These are phyloP conservation scores for Leistus spinibarbis DNA, from an alignment of 2,888 invertebrate genomes.

Conservation along the genomic window DNA sequence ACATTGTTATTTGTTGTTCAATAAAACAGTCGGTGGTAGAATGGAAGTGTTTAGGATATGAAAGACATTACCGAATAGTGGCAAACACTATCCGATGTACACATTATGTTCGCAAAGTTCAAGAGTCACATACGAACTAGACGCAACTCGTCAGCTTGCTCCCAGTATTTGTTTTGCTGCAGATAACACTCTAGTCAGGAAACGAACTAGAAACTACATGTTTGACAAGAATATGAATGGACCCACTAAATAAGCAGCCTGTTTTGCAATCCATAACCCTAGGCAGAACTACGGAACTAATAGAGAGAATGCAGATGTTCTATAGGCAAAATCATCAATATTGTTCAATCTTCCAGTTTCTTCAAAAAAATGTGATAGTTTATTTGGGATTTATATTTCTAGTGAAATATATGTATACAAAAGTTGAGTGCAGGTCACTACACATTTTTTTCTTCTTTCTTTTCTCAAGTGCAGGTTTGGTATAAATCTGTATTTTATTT, in stretches of 20 bases:
- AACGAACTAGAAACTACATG: not conserved
- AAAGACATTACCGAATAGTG: not conserved
- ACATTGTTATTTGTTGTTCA: not conserved
- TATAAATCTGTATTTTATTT: too few relatives aligned
- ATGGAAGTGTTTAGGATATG: not conserved
- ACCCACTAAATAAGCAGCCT: not conserved
- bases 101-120: not conserved
- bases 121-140: not conserved
- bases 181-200: not conserved
- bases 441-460: too few relatives aligned
- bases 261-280: not conserved
- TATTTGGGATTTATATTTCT: too few relatives aligned
- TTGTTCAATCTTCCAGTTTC: too few relatives aligned
- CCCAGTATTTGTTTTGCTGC: not conserved
- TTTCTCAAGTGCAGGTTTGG: too few relatives aligned
- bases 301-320: too few relatives aligned
- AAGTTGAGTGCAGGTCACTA: too few relatives aligned
- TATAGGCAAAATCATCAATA: too few relatives aligned
- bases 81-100: not conserved
- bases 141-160: not conserved
- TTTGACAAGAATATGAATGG: not conserved
- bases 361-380: too few relatives aligned
- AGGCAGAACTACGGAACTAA: not conserved
- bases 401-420: too few relatives aligned
- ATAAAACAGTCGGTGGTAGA: too few relatives aligned